These are phyloP conservation scores for Hydrochoerus hydrochaeris DNA, from an alignment of 2,113 vertebrate species.

Conservation along the genomic window DNA sequence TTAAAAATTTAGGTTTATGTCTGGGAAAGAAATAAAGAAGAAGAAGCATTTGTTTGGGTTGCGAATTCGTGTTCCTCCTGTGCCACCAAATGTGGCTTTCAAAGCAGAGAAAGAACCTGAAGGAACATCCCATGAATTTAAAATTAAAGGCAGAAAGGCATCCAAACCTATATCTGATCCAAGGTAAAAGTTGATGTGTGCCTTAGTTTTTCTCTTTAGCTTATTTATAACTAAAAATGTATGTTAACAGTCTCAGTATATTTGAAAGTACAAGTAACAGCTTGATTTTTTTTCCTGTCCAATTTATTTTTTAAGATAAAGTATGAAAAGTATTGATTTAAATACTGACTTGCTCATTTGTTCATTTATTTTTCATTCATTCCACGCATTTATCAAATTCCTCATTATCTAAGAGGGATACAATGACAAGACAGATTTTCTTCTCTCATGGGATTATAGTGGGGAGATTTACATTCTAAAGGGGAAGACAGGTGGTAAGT, in stretches of 20 bases:
- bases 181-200: constrained; percentile 87
- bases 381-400: background rate
- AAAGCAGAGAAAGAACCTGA: constrained; percentile 92
- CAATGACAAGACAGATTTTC: constrained; percentile 26
- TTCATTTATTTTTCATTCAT: constrained; percentile 37
- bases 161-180: constrained; percentile 90
- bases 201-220: constrained; percentile 67
- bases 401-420: constrained; percentile 29
- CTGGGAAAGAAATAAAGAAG: constrained; percentile 99
- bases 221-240: constrained; percentile 67
- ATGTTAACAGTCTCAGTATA: constrained; percentile 53
- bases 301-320: constrained; percentile 48
- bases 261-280: constrained; percentile 57
- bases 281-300: background rate
- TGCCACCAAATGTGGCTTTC: constrained; percentile 92
- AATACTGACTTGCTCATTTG: constrained; percentile 15
- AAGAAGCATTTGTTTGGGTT: constrained; percentile 99
- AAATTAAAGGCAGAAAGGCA: constrained; percentile 97
- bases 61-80: constrained; percentile 96
- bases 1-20: constrained; percentile 94
- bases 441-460: background rate
- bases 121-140: constrained; percentile 96
- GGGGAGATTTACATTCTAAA: constrained; percentile 11
- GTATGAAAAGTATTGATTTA: background rate
- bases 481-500: constrained; percentile 11